These are phyloP conservation scores for Perizoma flavofasciatum DNA, from an alignment of 2,888 invertebrate genomes.

Conservation along the genomic window DNA sequence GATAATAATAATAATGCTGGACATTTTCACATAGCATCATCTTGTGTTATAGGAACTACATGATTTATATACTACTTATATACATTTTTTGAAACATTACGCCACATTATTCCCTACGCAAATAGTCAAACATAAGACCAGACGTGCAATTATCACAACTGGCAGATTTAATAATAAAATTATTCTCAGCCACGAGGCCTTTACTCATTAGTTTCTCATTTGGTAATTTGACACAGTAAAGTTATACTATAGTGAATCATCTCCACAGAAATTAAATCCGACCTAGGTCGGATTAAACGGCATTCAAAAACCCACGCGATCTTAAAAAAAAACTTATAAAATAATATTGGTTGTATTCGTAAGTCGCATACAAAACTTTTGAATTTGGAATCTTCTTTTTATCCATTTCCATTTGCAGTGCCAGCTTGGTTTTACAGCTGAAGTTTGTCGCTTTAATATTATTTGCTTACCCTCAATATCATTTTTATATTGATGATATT, in stretches of 20 bases:
- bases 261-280: background rate
- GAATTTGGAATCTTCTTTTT: constrained; percentile 14
- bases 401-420: constrained; percentile 18
- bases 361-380: constrained; percentile 15
- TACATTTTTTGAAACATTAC: no score
- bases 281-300: no score
- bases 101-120: no score
- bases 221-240: constrained; percentile 5
- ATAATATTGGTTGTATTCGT: background rate
- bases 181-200: constrained; percentile 39
- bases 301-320: no score
- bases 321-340: no score
- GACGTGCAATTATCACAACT: constrained; percentile 33
- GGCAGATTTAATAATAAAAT: constrained; percentile 18
- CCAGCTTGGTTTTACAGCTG: constrained; percentile 18
- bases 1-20: no score
- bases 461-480: constrained; percentile 11
- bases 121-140: background rate
- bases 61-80: no score
- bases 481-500: constrained; percentile 3
- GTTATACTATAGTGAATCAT: background rate
- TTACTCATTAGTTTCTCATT: constrained; percentile 38
- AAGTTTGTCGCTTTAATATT: constrained; percentile 7
- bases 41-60: no score
- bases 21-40: no score